These are phyloP conservation scores for Nebria brevicollis DNA, from an alignment of 2,888 invertebrate species.

Conservation along the genomic window DNA sequence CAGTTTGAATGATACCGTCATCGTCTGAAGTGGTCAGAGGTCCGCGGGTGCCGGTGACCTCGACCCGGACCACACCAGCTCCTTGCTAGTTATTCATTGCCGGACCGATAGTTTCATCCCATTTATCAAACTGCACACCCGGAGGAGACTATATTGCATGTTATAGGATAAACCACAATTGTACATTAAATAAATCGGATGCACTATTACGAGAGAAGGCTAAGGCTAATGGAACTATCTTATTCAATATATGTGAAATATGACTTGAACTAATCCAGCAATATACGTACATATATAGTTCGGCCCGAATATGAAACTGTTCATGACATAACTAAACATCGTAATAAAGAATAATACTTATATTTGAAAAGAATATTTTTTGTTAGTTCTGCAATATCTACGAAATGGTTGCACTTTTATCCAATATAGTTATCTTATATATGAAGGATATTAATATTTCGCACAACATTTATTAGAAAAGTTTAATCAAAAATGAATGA, in stretches of 20 bases:
- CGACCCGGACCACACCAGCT: slow-evolving; percentile 31
- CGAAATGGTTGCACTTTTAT: no score
- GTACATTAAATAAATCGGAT: not conserved
- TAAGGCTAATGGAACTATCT: not conserved
- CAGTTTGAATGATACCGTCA: slow-evolving; percentile 45
- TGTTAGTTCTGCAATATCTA: no score
- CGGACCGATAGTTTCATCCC: slow-evolving; percentile 19
- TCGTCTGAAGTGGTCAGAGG: slow-evolving; percentile 46
- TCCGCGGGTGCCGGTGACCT: slow-evolving; percentile 14
- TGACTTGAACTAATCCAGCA: no score
- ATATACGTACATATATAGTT: no score
- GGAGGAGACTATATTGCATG: not conserved
- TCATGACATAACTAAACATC: no score
- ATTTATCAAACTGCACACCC: slow-evolving; percentile 28
- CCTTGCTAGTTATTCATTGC: slow-evolving; percentile 43
- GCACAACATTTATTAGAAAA: no score
- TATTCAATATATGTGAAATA: not conserved
- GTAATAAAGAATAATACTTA: no score
- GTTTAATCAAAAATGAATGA: no score
- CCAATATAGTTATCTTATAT: no score
- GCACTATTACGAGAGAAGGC: not conserved
- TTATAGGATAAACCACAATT: not conserved
- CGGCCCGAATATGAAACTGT: no score
- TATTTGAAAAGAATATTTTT: no score
- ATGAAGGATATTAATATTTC: no score